Conservation (phyloP, 2,113 vertebrate species). For the Hyperoodon ampullatus region DNA sequence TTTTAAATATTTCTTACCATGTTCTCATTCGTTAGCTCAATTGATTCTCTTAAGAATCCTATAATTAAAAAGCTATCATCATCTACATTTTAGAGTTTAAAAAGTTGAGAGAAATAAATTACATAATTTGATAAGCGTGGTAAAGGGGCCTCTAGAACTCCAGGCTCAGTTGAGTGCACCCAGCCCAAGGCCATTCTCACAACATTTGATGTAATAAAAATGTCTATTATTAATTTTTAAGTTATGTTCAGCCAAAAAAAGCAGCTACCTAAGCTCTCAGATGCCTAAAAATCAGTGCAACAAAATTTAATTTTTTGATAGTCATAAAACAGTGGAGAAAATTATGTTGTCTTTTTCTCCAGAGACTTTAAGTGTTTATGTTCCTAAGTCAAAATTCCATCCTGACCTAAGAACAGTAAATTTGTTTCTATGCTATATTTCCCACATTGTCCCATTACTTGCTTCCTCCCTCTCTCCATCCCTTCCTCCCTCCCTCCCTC, state of each 20-base stretch:
- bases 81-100: neutral
- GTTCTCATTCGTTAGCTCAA: neutral
- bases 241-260: neutral
- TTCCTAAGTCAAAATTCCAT: slow-evolving; percentile 32
- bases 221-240: slow-evolving; percentile 28
- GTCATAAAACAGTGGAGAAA: neutral
- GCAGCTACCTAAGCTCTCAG: neutral
- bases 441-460: neutral
- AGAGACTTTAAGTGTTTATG: neutral
- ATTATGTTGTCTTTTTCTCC: neutral
- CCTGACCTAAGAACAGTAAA: neutral
- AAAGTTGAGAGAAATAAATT: slow-evolving; percentile 18
- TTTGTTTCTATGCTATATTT: neutral
- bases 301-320: slow-evolving; percentile 33
- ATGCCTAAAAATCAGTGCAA: neutral
- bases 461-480: neutral
- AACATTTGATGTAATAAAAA: slow-evolving; percentile 28
- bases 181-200: neutral
- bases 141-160: neutral
- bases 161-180: neutral
- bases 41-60: neutral
- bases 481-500: neutral
- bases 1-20: slow-evolving; percentile 6
- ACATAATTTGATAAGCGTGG: neutral
- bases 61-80: neutral